Evolutionary conservation across 2,797 vertebrate species (phyloP), one percentile per base, ranked within the genome.

Genomic region (Thaleichthys pacificus): DNA sequence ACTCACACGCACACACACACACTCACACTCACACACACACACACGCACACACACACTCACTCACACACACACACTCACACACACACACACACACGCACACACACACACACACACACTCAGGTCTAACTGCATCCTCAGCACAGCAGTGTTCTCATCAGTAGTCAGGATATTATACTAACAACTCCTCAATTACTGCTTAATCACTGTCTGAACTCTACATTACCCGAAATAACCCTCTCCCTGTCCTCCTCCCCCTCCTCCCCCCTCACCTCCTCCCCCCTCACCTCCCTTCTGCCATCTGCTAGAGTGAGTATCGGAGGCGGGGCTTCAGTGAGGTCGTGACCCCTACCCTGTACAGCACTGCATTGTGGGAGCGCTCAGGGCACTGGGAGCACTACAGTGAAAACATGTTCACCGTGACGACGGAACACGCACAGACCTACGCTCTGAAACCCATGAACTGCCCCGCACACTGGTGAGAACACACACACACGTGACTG

Each of bases 391-490:
- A 96, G 69, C 96, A 98, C 85, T 97, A 97, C 81, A 91, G 91
- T 2, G 82, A 96, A 73, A 92, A 97, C 89, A 98, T 98, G 92
- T 98, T 97, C 86, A 91, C 94, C 0, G 93, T 98, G 80, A 85
- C 66, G 0, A 85, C 93, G 0, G 80, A 93, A 68, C 79, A 82
- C 75, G 80, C 91, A 0, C 93, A 94, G 83, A 93, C 82, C 0
- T 95, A 94, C 1, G 95, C 96, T 22, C 96, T 99, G 70, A 98
- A 98, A 80, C 97, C 96, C 64, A 98, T 98, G 97, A 98, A 98
- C 88, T 98, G 97, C 76, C 96, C 97, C 0, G 97, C 95, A 0
- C 96, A 98, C 89, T 98, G 96, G 97, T 98, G 83, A 92, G 89
- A 19, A 61, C 57, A 61, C 68, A 60, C 68, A 60, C 51, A 57